Conservation (phyloP, 1,140 invertebrate genomes). For the Atta colombica region DNA sequence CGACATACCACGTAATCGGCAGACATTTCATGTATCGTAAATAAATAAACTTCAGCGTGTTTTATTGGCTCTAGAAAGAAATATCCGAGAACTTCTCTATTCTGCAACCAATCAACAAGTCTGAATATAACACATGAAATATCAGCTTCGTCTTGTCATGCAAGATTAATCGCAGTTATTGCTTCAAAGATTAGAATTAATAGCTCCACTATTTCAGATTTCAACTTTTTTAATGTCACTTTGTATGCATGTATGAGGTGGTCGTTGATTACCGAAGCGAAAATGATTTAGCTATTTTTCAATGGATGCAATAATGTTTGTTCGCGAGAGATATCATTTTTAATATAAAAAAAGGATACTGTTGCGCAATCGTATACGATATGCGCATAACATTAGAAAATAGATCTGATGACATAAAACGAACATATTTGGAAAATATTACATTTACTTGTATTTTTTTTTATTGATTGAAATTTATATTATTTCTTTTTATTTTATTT, state of each 20-base stretch:
- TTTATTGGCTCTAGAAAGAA: no score
- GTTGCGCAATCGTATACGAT: neutral
- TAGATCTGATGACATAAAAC: no score
- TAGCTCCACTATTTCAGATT: neutral
- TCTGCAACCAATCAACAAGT: no score
- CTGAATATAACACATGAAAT: no score
- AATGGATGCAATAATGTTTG: neutral
- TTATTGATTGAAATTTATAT: neutral
- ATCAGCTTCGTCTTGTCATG: no score
- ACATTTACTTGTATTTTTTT: neutral
- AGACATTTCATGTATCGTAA: neutral
- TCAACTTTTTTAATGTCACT: neutral
- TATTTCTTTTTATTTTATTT: conserved; percentile 3
- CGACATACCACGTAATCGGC: neutral
- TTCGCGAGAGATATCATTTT: neutral
- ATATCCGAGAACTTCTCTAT: no score
- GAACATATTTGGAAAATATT: neutral
- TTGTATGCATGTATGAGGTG: neutral
- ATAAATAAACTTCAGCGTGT: no score
- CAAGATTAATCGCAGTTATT: neutral
- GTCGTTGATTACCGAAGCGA: neutral
- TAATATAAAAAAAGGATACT: neutral
- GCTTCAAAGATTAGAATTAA: neutral
- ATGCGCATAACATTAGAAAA: neutral
- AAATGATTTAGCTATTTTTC: conserved; percentile 18